Evolutionary conservation across 2,797 vertebrate species (phyloP), one percentile per base, ranked within the genome.

Genomic region (Anniella stebbinsi): DNA sequence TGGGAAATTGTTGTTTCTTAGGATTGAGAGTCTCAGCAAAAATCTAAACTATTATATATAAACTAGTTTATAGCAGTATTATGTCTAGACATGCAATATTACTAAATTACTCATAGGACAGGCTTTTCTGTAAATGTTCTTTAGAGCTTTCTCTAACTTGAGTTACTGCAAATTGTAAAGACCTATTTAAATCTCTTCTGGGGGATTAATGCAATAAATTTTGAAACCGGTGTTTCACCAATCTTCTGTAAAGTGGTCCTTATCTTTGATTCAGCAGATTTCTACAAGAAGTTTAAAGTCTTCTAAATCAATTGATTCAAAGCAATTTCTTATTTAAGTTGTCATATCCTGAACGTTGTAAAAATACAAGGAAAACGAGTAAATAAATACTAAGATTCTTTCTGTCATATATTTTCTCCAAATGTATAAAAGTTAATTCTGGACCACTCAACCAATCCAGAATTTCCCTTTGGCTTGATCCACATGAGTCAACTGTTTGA

Each of bases 271-370:
- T 92, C 93, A 69, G 80, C 60, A 88, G 30, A 86, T 93, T 92
- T 94, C 91, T 92, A 85, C 84, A 87, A 66, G 0, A 92, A 86
- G 87, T 12, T 95, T 93, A 93, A 88, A 92, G 94, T 75, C 88
- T 33, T 45, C 45, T n/a, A 51, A 67, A 66, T 48, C 38, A 78
- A 78, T 67, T 67, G 86, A 67, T 67, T 69, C 63, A 66, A 30
- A 38, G n/a, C 51, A 78, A 48, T 21, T 87, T n/a, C 36, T 67
- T 41, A 36, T 82, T 83, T 84, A 77, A 78, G 30, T 28, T 77
- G n/a, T 38, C 28, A 41, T 28, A 78, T 84, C 66, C 48, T 70
- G 45, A 57, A 70, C 7, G 9, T 28, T 75, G 18, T 60, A 85
- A 70, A 87, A 63, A 41, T 15, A 76, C 13, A 76, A 84, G 41